These are phyloP conservation scores for Dendrophyllia cribrosa DNA, from an alignment of 64 coral and sea anemone species.

Conservation along the genomic window DNA sequence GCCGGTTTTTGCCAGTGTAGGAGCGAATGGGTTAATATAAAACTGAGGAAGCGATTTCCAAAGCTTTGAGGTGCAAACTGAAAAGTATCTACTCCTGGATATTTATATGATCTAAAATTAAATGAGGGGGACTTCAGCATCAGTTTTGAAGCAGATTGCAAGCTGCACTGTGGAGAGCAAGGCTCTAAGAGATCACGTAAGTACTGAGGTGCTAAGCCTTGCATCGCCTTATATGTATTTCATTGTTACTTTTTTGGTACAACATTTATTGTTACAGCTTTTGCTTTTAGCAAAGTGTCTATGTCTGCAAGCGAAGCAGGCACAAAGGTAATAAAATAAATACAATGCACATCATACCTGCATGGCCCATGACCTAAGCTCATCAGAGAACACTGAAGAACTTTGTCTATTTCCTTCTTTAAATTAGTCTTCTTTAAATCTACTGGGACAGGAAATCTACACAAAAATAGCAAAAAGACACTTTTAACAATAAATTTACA, in stretches of 20 bases:
- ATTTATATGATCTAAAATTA: not conserved
- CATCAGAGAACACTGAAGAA: conserved; percentile 88
- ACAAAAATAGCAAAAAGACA: not conserved
- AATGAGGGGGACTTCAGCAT: not conserved
- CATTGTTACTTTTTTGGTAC: too few species aligned
- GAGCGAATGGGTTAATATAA: too few species aligned
- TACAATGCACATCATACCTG: conserved; percentile 48
- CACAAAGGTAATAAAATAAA: too few species aligned
- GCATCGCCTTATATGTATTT: not conserved
- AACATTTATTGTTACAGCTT: too few species aligned
- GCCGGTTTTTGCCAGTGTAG: too few species aligned
- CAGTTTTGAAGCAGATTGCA: not conserved
- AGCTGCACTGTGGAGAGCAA: not conserved
- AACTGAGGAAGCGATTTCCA: too few species aligned
- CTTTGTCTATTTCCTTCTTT: conserved; percentile 82
- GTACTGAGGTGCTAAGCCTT: not conserved
- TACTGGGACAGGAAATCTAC: conserved; percentile 93
- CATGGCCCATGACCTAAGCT: conserved; percentile 85
- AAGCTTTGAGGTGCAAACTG: too few species aligned
- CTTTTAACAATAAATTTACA: not conserved
- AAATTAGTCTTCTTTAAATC: conserved; percentile 82
- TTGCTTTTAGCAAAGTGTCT: too few species aligned
- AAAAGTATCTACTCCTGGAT: too few species aligned
- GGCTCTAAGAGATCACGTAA: not conserved
- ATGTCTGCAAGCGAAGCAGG: too few species aligned